A percentile compares a stretch with the other conserved stretches of the same genome.
These are phyloP conservation scores for Bungarus multicinctus DNA, from an alignment of 2,113 vertebrate genomes.

Conservation along the genomic window DNA sequence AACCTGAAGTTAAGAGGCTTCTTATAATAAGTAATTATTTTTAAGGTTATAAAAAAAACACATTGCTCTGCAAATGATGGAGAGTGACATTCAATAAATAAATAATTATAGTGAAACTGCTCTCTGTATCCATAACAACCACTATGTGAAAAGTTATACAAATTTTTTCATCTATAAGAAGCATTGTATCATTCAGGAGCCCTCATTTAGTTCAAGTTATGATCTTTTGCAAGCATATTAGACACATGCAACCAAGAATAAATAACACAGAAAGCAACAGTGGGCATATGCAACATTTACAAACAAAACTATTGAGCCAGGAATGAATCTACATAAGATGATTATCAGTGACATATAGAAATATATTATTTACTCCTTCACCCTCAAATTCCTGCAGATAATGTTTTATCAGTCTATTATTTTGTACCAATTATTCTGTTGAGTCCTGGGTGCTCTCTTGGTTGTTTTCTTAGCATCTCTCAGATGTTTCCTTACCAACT, in stretches of 20 bases:
- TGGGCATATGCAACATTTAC: neutral
- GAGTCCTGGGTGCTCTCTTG: neutral
- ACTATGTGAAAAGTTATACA: conserved; percentile 16
- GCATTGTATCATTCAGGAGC: conserved; percentile 13
- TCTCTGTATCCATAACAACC: neutral
- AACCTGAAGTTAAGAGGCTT: conserved; percentile 34
- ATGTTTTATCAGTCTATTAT: neutral
- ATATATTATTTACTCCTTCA: neutral
- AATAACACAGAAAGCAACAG: neutral
- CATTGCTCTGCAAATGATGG: conserved; percentile 50
- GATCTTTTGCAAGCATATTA: conserved; percentile 14
- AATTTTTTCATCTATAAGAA: conserved; percentile 24
- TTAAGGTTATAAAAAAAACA: conserved; percentile 56
- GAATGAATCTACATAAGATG: neutral
- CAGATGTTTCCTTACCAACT: neutral
- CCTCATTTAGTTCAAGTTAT: conserved; percentile 25
- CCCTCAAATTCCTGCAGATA: neutral
- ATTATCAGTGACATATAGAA: neutral
- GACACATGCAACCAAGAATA: neutral
- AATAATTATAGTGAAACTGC: conserved; percentile 4
- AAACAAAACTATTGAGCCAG: neutral
- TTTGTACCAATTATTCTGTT: neutral
- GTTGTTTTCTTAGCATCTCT: neutral
- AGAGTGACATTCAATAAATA: neutral
- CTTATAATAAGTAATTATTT: conserved; percentile 36